Base-by-base conservation (phyloP, 2,797 vertebrate genomes). In the Hyperoplus immaculatus region DNA sequence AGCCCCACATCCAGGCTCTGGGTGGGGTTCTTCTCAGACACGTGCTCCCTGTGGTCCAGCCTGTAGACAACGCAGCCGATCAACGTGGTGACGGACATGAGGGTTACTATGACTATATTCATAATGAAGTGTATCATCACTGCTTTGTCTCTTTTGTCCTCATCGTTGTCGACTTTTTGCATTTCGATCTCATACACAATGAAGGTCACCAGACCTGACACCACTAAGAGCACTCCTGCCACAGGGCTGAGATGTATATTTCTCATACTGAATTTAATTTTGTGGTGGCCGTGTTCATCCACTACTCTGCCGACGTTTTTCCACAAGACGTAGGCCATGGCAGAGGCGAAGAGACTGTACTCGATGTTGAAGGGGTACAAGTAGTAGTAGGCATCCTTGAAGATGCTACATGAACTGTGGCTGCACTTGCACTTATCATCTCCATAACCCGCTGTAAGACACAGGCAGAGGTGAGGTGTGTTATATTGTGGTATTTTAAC, bases 261-360 rank as follows among this genome's bases (percentile, higher is more conserved):
- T 68, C 88, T 95, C 47, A 91, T 78, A 77, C 87, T 91, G 38
- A 99, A 95, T 82, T 84, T 93, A 57, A 85, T 55, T 4, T 86
- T 84, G 74, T 95, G 95, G 64, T 92, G 95, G 45, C 4, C 4
- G 9, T 53, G 88, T 38, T 96, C 90, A 3, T 95, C 93, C 18
- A 96, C 85, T 68, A 95, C 76, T 16, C 97, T 94, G 4, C 97
- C 97, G 0, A 99, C 96, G 0, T 99, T 99, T 91, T 97, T 99
- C 98, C 98, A 99, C 97, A 99, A 97, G 79, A 99, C 94, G 0
- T 97, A 99, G 69, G 97, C 88, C 97, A 99, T 96, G 87, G 97
- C 96, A 0, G 97, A 97, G 43, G 98, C 97, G 5, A 99, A 98
- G 82, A 99, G 97, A 64, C 97, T 97, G 93, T 99, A 99, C 88